A percentile compares a stretch with the other conserved stretches of the same genome.
phyloP scores from a whole-genome alignment of 1,140 invertebrate genomes.

The Dreissena polymorpha region DNA sequence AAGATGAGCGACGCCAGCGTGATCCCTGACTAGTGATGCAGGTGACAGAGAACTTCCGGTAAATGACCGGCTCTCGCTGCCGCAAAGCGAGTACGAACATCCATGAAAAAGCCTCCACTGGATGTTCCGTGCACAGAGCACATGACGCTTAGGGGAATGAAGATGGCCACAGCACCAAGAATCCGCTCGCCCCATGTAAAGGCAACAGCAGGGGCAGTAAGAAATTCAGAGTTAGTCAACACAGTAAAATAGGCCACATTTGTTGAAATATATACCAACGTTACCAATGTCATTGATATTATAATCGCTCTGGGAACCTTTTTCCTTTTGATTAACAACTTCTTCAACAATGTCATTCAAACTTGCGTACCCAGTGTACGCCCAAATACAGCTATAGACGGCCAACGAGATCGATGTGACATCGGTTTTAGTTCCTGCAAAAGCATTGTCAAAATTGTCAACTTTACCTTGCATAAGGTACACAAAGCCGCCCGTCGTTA shows the following conservation, averaged over 20 bases:
- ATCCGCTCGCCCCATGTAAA: constrained; percentile 23
- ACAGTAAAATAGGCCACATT: constrained; percentile 67
- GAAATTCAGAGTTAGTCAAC: constrained; percentile 12
- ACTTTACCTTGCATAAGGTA: too few species aligned
- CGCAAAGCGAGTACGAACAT: too few species aligned
- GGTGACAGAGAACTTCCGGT: not conserved
- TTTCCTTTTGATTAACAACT: too few species aligned
- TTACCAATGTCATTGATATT: constrained; percentile 76
- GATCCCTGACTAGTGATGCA: not conserved
- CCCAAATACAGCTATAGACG: too few species aligned
- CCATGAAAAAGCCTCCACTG: constrained; percentile 5
- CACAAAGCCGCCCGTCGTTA: too few species aligned
- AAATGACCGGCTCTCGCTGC: too few species aligned
- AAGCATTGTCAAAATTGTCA: too few species aligned
- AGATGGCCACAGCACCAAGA: not conserved
- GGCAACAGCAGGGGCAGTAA: constrained; percentile 21
- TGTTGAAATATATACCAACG: constrained; percentile 77
- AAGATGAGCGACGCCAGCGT: constrained; percentile 21
- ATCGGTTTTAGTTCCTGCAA: too few species aligned
- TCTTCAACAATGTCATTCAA: too few species aligned
- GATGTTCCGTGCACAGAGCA: constrained; percentile 19
- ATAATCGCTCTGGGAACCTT: constrained; percentile 78
- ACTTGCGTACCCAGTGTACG: too few species aligned
- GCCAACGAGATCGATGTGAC: too few species aligned
- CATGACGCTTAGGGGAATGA: constrained; percentile 23